phyloP scores from a whole-genome alignment of 1,140 invertebrate genomes.

The Bombus confusus region DNA sequence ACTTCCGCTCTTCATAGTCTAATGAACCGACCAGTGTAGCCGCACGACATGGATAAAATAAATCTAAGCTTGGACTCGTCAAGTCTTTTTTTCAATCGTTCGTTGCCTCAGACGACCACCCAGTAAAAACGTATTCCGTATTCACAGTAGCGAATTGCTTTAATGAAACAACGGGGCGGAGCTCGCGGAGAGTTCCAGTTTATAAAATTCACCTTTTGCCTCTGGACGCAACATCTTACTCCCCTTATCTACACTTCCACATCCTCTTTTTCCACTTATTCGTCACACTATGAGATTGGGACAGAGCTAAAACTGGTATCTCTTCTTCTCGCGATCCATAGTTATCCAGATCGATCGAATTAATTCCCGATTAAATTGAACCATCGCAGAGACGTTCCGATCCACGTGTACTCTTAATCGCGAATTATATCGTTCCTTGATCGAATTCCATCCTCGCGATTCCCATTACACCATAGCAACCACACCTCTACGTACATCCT shows the following conservation, averaged over 20 bases:
- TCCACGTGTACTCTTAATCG: neutral
- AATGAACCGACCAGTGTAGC: neutral
- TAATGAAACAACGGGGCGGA: neutral
- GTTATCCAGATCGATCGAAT: neutral
- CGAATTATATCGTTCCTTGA: neutral
- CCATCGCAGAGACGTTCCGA: neutral
- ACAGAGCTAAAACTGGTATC: neutral
- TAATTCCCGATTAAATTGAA: neutral
- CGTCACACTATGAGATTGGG: neutral
- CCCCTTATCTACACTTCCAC: neutral
- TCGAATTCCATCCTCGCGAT: slow-evolving; percentile 1
- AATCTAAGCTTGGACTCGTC: neutral
- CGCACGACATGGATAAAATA: neutral
- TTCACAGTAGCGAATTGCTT: neutral
- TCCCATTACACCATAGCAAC: neutral
- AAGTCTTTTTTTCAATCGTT: too few relatives aligned
- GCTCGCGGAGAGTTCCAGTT: neutral
- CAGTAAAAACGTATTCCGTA: neutral
- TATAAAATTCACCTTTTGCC: neutral
- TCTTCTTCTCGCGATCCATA: neutral
- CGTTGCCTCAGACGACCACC: neutral
- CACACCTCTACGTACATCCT: neutral
- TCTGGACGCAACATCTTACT: too few relatives aligned
- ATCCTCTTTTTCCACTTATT: neutral
- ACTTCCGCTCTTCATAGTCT: neutral